phyloP scores from a whole-genome alignment of 1,140 invertebrate species.

The Leguminivora glycinivorella region DNA sequence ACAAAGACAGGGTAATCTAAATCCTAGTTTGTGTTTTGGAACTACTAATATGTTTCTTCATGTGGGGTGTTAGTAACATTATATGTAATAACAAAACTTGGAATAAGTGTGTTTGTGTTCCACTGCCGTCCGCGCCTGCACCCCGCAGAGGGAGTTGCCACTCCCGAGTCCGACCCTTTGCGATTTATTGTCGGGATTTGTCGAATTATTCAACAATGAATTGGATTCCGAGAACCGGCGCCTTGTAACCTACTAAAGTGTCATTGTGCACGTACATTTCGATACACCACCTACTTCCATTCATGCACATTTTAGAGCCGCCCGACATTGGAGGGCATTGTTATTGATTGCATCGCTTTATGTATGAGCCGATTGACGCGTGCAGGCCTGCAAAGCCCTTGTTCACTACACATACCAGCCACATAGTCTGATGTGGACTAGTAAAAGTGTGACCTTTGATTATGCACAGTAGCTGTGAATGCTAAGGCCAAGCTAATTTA shows the following conservation, averaged over 20 bases:
- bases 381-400: slow-evolving; percentile 17
- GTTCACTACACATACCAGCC: neutral
- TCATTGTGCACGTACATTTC: slow-evolving; percentile 20
- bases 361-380: slow-evolving; percentile 20
- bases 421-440: neutral
- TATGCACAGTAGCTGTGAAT: neutral
- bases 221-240: slow-evolving; percentile 33
- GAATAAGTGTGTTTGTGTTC: neutral
- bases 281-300: slow-evolving; percentile 16
- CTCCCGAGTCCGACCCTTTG: neutral
- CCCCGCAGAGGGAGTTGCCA: neutral
- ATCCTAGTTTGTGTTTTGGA: neutral
- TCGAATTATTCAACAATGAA: slow-evolving; percentile 33
- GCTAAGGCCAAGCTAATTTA: neutral
- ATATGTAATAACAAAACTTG: slow-evolving; percentile 9
- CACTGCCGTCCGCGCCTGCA: neutral
- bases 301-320: slow-evolving; percentile 23
- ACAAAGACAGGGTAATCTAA: slow-evolving; percentile 26
- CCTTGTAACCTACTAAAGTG: slow-evolving; percentile 16
- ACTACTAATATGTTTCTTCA: slow-evolving; percentile 2
- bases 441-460: neutral
- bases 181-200: slow-evolving; percentile 33
- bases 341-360: slow-evolving; percentile 18
- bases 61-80: neutral
- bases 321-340: slow-evolving; percentile 11